Conservation (phyloP, 2,888 invertebrate genomes). For the Drosophila putrida region DNA sequence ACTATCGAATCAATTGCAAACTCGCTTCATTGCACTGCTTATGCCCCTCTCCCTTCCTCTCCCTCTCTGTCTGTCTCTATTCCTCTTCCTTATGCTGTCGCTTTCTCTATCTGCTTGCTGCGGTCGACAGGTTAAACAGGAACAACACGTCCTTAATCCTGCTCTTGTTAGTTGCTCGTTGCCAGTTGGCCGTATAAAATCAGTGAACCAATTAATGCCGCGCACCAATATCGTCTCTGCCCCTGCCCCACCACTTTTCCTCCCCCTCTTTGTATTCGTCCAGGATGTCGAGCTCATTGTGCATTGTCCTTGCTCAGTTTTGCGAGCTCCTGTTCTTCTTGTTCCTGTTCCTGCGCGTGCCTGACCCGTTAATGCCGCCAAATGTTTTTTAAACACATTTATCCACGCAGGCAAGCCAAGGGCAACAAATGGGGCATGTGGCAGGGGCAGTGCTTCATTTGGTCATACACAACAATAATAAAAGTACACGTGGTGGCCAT, state of each 20-base stretch:
- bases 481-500: slow-evolving; percentile 41
- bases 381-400: slow-evolving; percentile 74
- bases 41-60: neutral
- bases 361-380: slow-evolving; percentile 58
- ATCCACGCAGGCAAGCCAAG: slow-evolving; percentile 22
- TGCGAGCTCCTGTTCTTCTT: slow-evolving; percentile 9
- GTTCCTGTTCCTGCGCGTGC: slow-evolving; percentile 56
- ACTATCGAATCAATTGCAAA: slow-evolving; percentile 27
- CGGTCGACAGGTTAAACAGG: slow-evolving; percentile 66
- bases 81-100: neutral
- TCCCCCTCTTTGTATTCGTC: slow-evolving; percentile 3
- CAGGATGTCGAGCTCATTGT: slow-evolving; percentile 77
- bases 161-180: slow-evolving; percentile 21
- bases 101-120: slow-evolving; percentile 20
- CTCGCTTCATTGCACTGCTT: slow-evolving; percentile 29
- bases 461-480: slow-evolving; percentile 28
- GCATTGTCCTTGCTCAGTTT: slow-evolving; percentile 39
- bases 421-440: neutral
- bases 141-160: slow-evolving; percentile 29
- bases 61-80: no score
- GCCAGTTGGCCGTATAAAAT: slow-evolving; percentile 62
- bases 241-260: neutral
- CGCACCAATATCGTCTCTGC: slow-evolving; percentile 32
- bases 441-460: slow-evolving; percentile 47
- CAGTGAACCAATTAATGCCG: slow-evolving; percentile 78